These are phyloP conservation scores for Fulica atra DNA, from an alignment of 2,113 vertebrate genomes.

Conservation along the genomic window DNA sequence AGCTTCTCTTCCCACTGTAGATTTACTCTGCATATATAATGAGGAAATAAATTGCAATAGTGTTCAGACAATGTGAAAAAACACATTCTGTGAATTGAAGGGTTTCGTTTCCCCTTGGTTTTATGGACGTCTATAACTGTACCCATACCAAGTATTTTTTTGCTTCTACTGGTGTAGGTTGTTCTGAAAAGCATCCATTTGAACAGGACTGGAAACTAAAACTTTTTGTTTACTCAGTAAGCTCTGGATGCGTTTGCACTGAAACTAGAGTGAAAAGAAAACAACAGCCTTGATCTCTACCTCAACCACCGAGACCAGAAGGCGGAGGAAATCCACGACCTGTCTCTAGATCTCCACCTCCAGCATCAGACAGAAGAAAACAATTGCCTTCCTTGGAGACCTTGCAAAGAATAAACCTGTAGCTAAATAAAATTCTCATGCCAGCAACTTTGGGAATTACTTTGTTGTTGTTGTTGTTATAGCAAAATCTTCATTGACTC, in stretches of 20 bases:
- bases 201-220: neutral
- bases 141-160: neutral
- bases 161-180: neutral
- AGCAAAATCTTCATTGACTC: neutral
- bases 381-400: conserved; percentile 12
- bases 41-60: neutral
- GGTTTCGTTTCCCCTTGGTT: neutral
- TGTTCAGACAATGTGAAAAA: neutral
- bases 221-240: neutral
- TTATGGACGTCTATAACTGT: neutral
- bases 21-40: neutral
- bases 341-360: neutral
- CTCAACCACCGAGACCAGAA: neutral
- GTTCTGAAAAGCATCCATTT: neutral
- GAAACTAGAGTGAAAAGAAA: neutral
- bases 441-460: neutral
- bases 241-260: neutral
- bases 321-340: neutral
- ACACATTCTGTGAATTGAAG: neutral
- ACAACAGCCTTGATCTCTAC: neutral
- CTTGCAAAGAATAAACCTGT: neutral
- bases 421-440: neutral
- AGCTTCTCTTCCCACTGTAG: neutral
- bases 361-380: conserved; percentile 24
- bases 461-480: neutral